Percentiles rank a stretch among this genome's conserved stretches.
These are phyloP conservation scores for Uropetala carovei DNA, from an alignment of 2,888 invertebrate species.

Conservation along the genomic window DNA sequence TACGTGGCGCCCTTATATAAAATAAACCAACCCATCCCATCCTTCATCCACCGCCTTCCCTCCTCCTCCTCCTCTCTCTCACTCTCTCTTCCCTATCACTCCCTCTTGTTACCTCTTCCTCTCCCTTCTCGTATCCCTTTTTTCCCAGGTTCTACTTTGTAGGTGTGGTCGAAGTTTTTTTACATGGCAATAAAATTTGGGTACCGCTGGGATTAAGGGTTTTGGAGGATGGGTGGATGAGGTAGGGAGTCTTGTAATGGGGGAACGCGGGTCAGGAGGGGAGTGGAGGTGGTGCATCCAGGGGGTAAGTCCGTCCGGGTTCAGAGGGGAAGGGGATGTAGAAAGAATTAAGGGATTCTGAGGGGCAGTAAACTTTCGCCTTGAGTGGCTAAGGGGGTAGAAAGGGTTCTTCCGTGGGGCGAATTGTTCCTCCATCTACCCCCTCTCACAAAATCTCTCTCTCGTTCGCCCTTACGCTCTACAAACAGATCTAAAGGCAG, in stretches of 20 bases:
- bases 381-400: slow-evolving; percentile 39
- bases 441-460: neutral
- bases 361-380: slow-evolving; percentile 52
- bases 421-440: neutral
- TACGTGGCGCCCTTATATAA: slow-evolving; percentile 41
- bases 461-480: neutral
- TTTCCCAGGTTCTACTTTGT: slow-evolving; percentile 30
- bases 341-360: slow-evolving; percentile 49
- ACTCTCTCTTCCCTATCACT: neutral
- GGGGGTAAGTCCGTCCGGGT: neutral
- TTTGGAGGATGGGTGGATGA: neutral
- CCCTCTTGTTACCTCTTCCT: neutral
- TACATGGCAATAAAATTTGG: slow-evolving; percentile 51
- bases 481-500: neutral
- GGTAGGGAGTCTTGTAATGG: neutral
- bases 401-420: slow-evolving; percentile 29
- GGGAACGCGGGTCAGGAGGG: neutral
- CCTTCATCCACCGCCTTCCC: slow-evolving; percentile 14
- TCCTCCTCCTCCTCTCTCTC: neutral
- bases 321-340: neutral
- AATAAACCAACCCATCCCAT: slow-evolving; percentile 30
- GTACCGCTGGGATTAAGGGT: neutral
- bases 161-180: slow-evolving; percentile 61
- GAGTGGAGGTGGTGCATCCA: neutral
- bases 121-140: neutral